Conservation (phyloP, 2,888 invertebrate genomes). For the Chaetogeoica ovagalla region DNA sequence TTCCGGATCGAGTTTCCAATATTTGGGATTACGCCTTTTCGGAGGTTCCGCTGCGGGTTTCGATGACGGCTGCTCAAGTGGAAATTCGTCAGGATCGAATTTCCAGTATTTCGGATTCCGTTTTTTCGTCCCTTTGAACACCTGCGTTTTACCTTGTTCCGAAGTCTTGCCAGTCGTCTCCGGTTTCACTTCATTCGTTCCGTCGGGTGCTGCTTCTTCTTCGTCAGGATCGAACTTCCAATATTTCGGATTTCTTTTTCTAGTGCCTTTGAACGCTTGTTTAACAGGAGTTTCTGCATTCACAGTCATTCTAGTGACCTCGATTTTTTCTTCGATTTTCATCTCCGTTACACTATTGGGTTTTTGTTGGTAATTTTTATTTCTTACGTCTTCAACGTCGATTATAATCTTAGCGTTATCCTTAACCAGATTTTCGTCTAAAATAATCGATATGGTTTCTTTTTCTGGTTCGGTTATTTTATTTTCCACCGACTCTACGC, state of each 20-base stretch:
- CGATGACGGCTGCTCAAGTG: constrained; percentile 57
- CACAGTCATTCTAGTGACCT: constrained; percentile 55
- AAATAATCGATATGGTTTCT: constrained; percentile 21
- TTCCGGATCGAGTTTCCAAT: constrained; percentile 46
- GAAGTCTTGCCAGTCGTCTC: too few species aligned
- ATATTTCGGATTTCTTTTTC: constrained; percentile 56
- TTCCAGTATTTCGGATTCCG: constrained; percentile 55
- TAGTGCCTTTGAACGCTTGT: constrained; percentile 53
- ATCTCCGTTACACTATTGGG: constrained; percentile 54
- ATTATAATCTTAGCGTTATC: constrained; percentile 39
- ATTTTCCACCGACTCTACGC: constrained; percentile 55
- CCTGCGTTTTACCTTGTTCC: too few species aligned
- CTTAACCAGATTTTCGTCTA: constrained; percentile 17
- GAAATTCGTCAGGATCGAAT: constrained; percentile 55
- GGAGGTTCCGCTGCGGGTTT: constrained; percentile 53
- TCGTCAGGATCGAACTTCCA: constrained; percentile 56
- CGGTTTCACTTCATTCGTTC: constrained; percentile 56
- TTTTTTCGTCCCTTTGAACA: too few species aligned
- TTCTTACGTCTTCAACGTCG: constrained; percentile 48
- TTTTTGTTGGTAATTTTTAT: constrained; percentile 34
- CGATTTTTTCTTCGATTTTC: constrained; percentile 55
- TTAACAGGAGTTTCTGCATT: constrained; percentile 47
- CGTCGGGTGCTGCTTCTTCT: constrained; percentile 43
- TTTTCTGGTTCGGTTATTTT: constrained; percentile 53
- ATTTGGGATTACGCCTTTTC: constrained; percentile 47